Base-by-base conservation (phyloP, 2,797 vertebrate species). In the Acanthurus tractus region DNA sequence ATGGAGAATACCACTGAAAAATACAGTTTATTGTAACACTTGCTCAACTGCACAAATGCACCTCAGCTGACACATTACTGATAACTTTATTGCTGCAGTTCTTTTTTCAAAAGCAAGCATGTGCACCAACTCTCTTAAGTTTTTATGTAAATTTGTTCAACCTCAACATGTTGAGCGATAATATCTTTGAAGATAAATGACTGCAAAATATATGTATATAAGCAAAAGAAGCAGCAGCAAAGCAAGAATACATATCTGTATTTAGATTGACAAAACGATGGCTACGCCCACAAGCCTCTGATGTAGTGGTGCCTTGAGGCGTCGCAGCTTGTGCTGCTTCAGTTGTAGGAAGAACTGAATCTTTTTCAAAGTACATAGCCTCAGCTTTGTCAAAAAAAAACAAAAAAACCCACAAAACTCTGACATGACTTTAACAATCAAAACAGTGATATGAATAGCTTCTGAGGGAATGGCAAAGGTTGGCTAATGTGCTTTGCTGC, bases 361-460 rank as follows among this genome's bases (percentile, higher is more conserved):
- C n/a, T 79, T 73, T 78, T 49, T 85, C 58, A 82, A 52, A 67
- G 63, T 61, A 77, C 86, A 90, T 62, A 58, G 68, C 56, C 74
- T 73, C 65, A 83, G 78, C 70, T 64, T 74, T 73, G 54, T 65
- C 48, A 12, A 53, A 57, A 82, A 76, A 73, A 29, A 76, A 69
- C 74, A 69, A 18, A 45, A 5, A 36, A 81, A 70, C 29, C 6
- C 6, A 34, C 14, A 40, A 79, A 70, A 85, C 49, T 53, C 63
- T 71, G 82, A 90, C 81, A 81, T 68, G 59, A 88, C 84, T 81
- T 86, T 81, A 90, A 88, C 84, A 90, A 91, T 86, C 82, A 86
- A 90, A 92, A 89, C 85, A 81, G 40, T 83, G 78, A 70, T 80
- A 78, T 83, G 79, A 88, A 84, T 61, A 57, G 76, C 79, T 85